phyloP scores from a whole-genome alignment of 2,888 invertebrate species.

The Barypeithes pellucidus region DNA sequence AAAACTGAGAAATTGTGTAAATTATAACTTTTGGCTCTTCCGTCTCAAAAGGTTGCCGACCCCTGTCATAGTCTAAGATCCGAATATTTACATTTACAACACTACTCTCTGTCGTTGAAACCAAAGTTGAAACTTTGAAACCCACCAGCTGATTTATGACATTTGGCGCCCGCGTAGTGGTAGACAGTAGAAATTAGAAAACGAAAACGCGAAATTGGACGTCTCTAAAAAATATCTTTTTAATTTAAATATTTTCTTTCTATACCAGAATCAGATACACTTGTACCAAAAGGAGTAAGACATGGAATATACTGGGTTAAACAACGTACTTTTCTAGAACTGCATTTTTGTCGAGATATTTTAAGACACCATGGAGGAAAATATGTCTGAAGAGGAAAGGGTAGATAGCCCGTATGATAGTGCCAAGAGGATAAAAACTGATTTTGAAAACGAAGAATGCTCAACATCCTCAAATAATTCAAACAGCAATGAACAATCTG shows the following conservation, averaged over 20 bases:
- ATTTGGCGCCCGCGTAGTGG: too few relatives aligned
- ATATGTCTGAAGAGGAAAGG: conserved; percentile 58
- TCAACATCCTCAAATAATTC: conserved; percentile 59
- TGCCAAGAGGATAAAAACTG: conserved; percentile 65
- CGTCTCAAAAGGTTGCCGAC: too few relatives aligned
- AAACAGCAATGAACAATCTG: conserved; percentile 57
- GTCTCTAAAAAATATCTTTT: too few relatives aligned
- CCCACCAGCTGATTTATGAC: conserved; percentile 38
- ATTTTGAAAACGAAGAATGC: conserved; percentile 58
- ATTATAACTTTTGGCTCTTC: too few relatives aligned
- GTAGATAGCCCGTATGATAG: conserved; percentile 54
- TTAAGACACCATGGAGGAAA: conserved; percentile 62
- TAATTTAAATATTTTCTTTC: too few relatives aligned
- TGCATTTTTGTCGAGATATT: conserved; percentile 48
- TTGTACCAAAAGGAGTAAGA: neutral
- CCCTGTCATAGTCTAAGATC: too few relatives aligned
- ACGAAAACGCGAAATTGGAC: too few relatives aligned
- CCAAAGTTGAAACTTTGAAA: too few relatives aligned
- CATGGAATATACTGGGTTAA: conserved; percentile 21
- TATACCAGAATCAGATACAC: neutral
- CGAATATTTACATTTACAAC: too few relatives aligned
- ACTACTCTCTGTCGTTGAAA: too few relatives aligned
- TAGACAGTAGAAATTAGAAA: neutral
- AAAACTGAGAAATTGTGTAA: too few relatives aligned
- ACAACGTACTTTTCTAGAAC: conserved; percentile 22